A percentile compares a stretch with the other conserved stretches of the same genome.
Conservation (phyloP, 2,113 vertebrate genomes). For the Pedionomus torquatus region DNA sequence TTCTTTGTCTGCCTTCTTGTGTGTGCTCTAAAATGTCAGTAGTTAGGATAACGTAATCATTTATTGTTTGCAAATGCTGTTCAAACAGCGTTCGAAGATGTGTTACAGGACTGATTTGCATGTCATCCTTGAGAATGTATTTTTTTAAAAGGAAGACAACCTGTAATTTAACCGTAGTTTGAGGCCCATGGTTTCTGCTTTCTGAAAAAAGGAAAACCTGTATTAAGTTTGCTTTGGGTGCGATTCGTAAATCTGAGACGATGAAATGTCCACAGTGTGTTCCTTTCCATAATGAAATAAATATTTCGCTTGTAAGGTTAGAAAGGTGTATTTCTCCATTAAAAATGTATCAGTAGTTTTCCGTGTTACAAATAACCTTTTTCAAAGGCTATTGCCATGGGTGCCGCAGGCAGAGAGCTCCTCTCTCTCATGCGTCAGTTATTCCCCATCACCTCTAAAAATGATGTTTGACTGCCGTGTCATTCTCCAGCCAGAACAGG, state of each 20-base stretch:
- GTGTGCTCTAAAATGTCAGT: neutral
- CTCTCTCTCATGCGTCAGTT: neutral
- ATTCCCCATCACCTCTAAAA: neutral
- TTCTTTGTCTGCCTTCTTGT: neutral
- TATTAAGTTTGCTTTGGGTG: neutral
- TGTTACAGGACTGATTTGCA: neutral
- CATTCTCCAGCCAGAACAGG: neutral
- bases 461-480: neutral
- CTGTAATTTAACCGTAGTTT: neutral
- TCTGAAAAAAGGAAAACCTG: neutral
- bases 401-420: neutral
- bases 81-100: neutral
- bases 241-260: neutral
- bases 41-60: neutral
- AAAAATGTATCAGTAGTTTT: neutral
- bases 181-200: neutral
- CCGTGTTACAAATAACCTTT: neutral
- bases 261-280: neutral
- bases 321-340: neutral
- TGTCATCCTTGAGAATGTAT: neutral
- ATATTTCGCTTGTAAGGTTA: neutral
- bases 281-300: neutral
- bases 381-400: neutral
- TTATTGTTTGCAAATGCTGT: neutral
- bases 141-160: neutral